Evolutionary conservation across 2,113 vertebrate species (phyloP).

Genomic region (Himantopus leucocephalus): DNA sequence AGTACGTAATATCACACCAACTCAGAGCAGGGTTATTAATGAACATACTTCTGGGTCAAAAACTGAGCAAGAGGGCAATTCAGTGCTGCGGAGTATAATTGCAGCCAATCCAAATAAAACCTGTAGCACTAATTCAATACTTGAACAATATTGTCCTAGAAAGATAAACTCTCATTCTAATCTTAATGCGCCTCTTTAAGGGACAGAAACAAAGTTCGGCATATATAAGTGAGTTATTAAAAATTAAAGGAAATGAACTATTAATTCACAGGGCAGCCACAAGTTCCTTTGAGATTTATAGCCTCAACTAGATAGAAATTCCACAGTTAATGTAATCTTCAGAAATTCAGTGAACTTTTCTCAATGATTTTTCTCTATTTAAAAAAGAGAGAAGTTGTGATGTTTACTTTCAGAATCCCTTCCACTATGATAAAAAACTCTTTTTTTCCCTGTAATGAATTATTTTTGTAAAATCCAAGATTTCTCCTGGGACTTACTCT

Average conservation of each 20-base stretch:
- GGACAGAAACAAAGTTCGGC: not conserved
- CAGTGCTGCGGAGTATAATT: not conserved
- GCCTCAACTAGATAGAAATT: not conserved
- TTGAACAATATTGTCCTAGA: not conserved
- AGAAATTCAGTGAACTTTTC: not conserved
- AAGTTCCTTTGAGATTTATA: not conserved
- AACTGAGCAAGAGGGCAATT: constrained; percentile 4
- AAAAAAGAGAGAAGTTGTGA: not conserved
- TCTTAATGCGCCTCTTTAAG: not conserved
- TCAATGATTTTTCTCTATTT: not conserved
- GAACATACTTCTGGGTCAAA: constrained; percentile 12
- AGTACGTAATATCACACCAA: constrained; percentile 26
- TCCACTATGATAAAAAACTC: not conserved
- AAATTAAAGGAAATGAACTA: constrained; percentile 9
- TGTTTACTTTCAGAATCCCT: not conserved
- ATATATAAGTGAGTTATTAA: not conserved
- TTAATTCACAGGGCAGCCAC: not conserved
- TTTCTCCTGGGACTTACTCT: not conserved
- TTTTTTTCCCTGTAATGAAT: not conserved
- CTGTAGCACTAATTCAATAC: not conserved
- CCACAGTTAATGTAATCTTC: not conserved
- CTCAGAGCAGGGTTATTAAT: not conserved
- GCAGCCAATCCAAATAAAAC: not conserved
- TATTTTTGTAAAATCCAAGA: not conserved
- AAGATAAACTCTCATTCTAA: not conserved